Evolutionary conservation across 2,797 vertebrate genomes (phyloP), one percentile per base, ranked within the genome.

Genomic region (Gephyroberyx darwinii): DNA sequence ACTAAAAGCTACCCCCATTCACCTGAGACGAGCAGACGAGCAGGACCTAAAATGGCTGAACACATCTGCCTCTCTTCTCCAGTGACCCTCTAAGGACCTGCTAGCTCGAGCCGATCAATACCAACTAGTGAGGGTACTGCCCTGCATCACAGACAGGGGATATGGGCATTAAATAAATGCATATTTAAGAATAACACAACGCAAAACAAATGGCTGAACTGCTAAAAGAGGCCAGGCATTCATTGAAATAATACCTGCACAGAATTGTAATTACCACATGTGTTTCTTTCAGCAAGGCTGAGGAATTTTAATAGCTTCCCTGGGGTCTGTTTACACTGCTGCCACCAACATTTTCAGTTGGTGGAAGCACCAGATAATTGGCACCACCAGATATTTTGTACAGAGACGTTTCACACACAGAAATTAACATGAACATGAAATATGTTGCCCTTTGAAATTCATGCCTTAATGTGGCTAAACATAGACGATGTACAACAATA

Each of bases 31-130:
- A 76, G 50, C 55, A 75, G 66, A 62, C 70, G 74, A 77, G 71
- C 65, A 64, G 31, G 51, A 70, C 58, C 70, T 89, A 87, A 91
- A 89, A 90, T 81, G 77, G 83, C 77, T 70, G 83, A 86, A 74
- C 61, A 66, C 52, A 51, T 84, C 69, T 56, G 60, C 60, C 64
- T 65, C 65, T 65, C 81, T 75, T 62, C 73, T 80, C 73, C 75
- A 57, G 73, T 45, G 62, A 77, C 51, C 69, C 75, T 73, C 65
- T 13, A 58, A 71, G 75, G 81, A 75, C 69, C 54, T 37, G 35
- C 56, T 41, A 14, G 39, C 54, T 62, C 22, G 13, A 74, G 74
- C 30, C 68, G 74, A 89, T 89, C 81, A 33, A 91, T 90, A 84
- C 1, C 20, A 45, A 41, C 56, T 8, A 13, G 45, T 48, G 63